A percentile compares a stretch with the other conserved stretches of the same genome.
Evolutionary conservation across 2,113 vertebrate species (phyloP).

Genomic region (human (Homo sapiens)): DNA sequence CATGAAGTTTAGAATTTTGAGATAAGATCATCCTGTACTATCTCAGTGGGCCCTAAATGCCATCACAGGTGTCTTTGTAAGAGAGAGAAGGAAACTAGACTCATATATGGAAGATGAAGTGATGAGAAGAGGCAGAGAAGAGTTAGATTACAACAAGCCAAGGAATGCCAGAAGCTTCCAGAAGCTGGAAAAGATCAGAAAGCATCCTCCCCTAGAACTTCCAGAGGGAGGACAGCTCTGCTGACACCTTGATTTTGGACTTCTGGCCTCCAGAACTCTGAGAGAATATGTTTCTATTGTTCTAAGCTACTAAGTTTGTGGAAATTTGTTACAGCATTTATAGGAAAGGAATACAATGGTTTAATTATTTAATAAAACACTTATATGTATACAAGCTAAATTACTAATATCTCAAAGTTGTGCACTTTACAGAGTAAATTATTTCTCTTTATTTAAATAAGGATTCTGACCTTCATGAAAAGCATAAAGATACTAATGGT

Average conservation of each 20-base stretch:
- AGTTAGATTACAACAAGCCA: not conserved
- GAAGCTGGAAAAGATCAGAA: not conserved
- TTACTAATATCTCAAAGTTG: not conserved
- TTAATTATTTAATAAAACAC: not conserved
- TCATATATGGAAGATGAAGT: not conserved
- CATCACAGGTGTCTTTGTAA: not conserved
- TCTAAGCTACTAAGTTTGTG: not conserved
- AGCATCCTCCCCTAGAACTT: not conserved
- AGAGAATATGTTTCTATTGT: not conserved
- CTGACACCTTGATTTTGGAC: not conserved
- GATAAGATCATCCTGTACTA: not conserved
- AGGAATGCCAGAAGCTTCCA: not conserved
- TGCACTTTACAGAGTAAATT: not conserved
- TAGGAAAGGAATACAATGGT: not conserved
- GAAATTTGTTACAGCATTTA: not conserved
- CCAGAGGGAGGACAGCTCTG: not conserved
- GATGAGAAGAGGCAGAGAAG: not conserved
- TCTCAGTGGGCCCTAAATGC: not conserved
- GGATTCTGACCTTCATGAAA: not conserved
- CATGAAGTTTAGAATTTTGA: not conserved
- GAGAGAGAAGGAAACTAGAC: not conserved
- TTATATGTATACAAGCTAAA: not conserved
- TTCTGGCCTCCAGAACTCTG: not conserved
- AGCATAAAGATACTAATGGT: not conserved
- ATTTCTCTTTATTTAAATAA: not conserved